Evolutionary conservation across 2,888 invertebrate species (phyloP).

Genomic region (Autographa gamma): DNA sequence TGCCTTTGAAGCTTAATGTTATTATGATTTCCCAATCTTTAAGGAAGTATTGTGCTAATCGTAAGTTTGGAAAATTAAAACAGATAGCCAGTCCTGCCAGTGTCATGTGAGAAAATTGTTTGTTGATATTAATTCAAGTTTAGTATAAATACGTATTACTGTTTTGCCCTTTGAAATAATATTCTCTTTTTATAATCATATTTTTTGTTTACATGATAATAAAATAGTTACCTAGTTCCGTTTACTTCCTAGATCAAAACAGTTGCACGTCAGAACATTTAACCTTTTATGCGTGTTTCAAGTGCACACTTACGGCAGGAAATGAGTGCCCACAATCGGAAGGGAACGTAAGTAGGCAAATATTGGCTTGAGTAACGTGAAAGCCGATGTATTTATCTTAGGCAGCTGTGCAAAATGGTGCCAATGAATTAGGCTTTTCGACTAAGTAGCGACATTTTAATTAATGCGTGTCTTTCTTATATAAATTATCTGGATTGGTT

Average conservation of each 20-base stretch:
- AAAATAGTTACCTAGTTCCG: background rate
- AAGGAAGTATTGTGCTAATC: no score
- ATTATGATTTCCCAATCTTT: no score
- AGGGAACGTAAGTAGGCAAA: constrained; percentile 54
- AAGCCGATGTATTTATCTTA: constrained; percentile 42
- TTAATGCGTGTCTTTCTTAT: background rate
- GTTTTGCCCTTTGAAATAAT: no score
- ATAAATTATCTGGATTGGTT: background rate
- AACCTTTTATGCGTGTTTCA: constrained; percentile 30
- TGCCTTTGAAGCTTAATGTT: no score
- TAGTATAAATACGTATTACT: no score
- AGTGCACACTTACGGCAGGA: constrained; percentile 50
- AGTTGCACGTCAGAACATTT: constrained; percentile 30
- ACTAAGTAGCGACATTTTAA: background rate
- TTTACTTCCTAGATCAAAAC: background rate
- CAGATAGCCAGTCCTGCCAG: no score
- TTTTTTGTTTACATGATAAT: background rate
- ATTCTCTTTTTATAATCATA: no score
- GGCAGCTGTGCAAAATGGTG: constrained; percentile 16
- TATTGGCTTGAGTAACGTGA: constrained; percentile 41
- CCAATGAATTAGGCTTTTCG: background rate
- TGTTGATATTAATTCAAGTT: no score
- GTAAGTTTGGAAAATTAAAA: no score
- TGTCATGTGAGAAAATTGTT: no score
- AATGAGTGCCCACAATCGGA: constrained; percentile 54